phyloP scores from a whole-genome alignment of 1,140 invertebrate genomes.

The Drosophila orena region DNA sequence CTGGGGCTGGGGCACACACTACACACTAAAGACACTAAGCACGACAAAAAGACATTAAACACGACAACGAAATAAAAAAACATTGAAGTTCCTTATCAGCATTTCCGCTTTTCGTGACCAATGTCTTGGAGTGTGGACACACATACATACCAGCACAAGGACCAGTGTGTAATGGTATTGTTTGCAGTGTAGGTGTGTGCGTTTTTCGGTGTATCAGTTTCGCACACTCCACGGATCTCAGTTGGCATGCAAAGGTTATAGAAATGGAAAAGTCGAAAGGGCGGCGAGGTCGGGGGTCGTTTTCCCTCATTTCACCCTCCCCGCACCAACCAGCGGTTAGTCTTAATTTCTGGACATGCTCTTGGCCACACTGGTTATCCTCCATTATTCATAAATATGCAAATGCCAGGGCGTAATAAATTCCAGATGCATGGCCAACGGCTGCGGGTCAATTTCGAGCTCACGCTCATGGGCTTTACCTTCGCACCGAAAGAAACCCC shows the following conservation, averaged over 20 bases:
- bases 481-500: conserved; percentile 2
- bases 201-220: conserved; percentile 65
- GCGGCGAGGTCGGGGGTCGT: conserved; percentile 22
- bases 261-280: conserved; percentile 71
- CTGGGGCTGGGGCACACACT: conserved; percentile 39
- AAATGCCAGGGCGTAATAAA: conserved; percentile 68
- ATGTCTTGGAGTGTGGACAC: conserved; percentile 67
- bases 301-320: conserved; percentile 17
- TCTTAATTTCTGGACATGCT: conserved; percentile 51
- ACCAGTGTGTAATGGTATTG: conserved; percentile 1
- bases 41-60: conserved; percentile 85
- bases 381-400: conserved; percentile 83
- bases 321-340: neutral
- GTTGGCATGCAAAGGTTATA: conserved; percentile 77
- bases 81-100: conserved; percentile 84
- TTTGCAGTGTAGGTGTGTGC: conserved; percentile 7
- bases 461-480: conserved; percentile 35
- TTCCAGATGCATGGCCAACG: conserved; percentile 64
- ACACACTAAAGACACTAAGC: conserved; percentile 82
- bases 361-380: conserved; percentile 60
- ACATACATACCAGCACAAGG: neutral
- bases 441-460: conserved; percentile 58
- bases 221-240: conserved; percentile 53
- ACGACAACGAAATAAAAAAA: conserved; percentile 84
- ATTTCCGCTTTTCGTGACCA: conserved; percentile 84